Evolutionary conservation across 2,797 vertebrate species (phyloP), one percentile per base, ranked within the genome.

Genomic region (Dendrocincla tyrannina): DNA sequence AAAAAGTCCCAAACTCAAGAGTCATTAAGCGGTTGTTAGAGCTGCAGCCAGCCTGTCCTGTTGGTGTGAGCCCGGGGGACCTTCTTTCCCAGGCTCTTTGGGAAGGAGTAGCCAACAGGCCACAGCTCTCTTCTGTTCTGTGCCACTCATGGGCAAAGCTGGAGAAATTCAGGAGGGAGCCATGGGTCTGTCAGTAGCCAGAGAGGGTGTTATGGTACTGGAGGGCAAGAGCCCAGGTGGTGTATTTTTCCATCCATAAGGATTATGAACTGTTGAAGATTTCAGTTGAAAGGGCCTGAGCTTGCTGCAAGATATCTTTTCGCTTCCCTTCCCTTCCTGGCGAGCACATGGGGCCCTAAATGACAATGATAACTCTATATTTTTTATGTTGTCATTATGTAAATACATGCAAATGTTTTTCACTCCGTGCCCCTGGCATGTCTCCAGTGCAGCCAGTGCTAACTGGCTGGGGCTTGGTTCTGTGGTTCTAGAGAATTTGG

Each of bases 141-240:
- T 4, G 2, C 50, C 0, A 1, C 17, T 11, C 13, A 7, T 1
- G 2, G 42, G 24, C 46, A 66, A 64, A 64, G 62, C 47, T 30
- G 28, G 41, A 60, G 92, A 37, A 75, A 28, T 66, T 35, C 37
- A 13, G 18, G 6, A 14, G 44, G 41, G 41, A 75, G 33, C 58
- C 18, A 6, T 10, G 32, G 37, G 66, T 33, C 70, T 2, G 0
- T 19, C 39, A 23, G 41, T 11, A 66, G 22, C 58, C 5, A 0
- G 42, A 35, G 46, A 70, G 37, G 41, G n/a, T 25, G 18, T 78
- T 58, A 17, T 2, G 1, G 42, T 32, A 19, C 46, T 58, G 75
- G 64, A 49, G 59, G n/a, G 44, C 33, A 47, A 39, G 18, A 73
- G 39, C 28, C 41, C 32, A 53, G 1, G 10, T 52, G 35, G 5